A percentile compares a stretch with the other conserved stretches of the same genome.
Conservation (phyloP, 2,888 invertebrate genomes). For the Portevinia maculata region DNA sequence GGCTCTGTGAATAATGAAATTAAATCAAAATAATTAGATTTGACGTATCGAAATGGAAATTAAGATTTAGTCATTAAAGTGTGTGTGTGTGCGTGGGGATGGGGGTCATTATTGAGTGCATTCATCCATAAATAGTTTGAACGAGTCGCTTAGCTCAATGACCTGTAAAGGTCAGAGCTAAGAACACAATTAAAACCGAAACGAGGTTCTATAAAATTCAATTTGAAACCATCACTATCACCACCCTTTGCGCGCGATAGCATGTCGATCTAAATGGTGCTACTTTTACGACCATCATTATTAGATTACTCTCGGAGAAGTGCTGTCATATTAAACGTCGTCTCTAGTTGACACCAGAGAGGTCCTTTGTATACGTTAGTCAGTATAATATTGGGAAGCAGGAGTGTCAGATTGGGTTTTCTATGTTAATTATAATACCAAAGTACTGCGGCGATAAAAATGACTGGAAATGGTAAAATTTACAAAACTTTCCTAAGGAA, state of each 20-base stretch:
- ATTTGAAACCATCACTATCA: constrained; percentile 27
- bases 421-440: constrained; percentile 15
- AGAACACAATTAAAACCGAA: background rate
- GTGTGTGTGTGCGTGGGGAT: constrained; percentile 4
- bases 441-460: background rate
- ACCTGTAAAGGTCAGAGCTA: constrained; percentile 18
- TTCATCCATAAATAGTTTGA: constrained; percentile 22
- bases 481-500: background rate
- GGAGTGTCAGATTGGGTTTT: constrained; percentile 24
- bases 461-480: background rate
- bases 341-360: constrained; percentile 9
- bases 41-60: constrained; percentile 39
- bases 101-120: constrained; percentile 13
- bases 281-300: constrained; percentile 23
- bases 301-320: constrained; percentile 3
- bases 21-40: constrained; percentile 40
- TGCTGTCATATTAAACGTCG: constrained; percentile 14
- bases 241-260: background rate
- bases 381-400: constrained; percentile 4
- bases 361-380: background rate
- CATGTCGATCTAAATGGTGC: constrained; percentile 4
- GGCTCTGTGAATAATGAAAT: constrained; percentile 52
- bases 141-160: constrained; percentile 9
- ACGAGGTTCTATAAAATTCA: constrained; percentile 15
- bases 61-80: constrained; percentile 47